A percentile compares a stretch with the other conserved stretches of the same genome.
Conservation (phyloP, 2,888 invertebrate genomes). For the Drosophila niveifrons region DNA sequence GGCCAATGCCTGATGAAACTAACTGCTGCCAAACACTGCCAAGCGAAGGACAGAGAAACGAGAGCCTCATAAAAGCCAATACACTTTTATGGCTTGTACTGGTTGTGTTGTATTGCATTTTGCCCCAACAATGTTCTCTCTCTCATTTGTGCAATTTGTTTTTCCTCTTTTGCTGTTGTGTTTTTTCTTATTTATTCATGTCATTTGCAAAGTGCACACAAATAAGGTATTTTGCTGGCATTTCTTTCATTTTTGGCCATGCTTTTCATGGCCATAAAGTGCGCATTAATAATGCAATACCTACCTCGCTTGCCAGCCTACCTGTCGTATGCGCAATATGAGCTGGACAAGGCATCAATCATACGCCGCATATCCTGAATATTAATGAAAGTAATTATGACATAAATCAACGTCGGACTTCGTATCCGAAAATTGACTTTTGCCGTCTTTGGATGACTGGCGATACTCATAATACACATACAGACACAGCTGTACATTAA, state of each 20-base stretch:
- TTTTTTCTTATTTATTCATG: conserved; percentile 39
- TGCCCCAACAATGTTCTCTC: neutral
- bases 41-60: conserved; percentile 17
- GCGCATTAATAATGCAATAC: conserved; percentile 54
- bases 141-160: conserved; percentile 31
- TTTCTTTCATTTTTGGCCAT: conserved; percentile 17
- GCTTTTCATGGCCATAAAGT: conserved; percentile 26
- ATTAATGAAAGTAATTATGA: conserved; percentile 59
- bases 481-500: conserved; percentile 36
- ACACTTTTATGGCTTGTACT: conserved; percentile 72
- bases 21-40: conserved; percentile 16
- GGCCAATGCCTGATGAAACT: conserved; percentile 39
- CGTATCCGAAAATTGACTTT: conserved; percentile 27
- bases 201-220: conserved; percentile 32
- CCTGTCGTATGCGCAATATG: conserved; percentile 38
- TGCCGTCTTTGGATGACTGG: neutral
- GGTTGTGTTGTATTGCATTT: conserved; percentile 24
- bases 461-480: neutral
- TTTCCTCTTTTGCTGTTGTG: neutral
- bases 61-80: conserved; percentile 46
- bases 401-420: conserved; percentile 52
- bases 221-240: conserved; percentile 13
- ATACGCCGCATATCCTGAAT: conserved; percentile 67
- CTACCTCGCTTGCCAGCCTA: conserved; percentile 14
- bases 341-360: conserved; percentile 53